Evolutionary conservation across 2,113 vertebrate genomes (phyloP).

Genomic region (Poeciliopsis occidentalis): DNA sequence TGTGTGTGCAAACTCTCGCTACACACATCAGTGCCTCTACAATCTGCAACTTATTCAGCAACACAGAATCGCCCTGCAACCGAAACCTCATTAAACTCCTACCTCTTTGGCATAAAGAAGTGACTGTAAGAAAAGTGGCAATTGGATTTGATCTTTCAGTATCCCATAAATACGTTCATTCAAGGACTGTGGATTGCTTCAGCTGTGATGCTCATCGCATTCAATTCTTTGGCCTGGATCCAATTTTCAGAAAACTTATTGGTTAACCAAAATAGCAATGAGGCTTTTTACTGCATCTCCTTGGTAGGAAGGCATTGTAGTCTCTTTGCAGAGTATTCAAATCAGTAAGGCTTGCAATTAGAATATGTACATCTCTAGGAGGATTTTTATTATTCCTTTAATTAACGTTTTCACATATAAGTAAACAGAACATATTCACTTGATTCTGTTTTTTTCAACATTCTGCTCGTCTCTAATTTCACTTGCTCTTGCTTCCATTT

Average conservation of each 20-base stretch:
- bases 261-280: conserved; percentile 62
- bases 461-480: conserved; percentile 19
- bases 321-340: conserved; percentile 12
- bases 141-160: conserved; percentile 69
- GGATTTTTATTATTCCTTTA: not conserved
- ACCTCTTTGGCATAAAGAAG: conserved; percentile 57
- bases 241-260: conserved; percentile 69
- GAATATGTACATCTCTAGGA: not conserved
- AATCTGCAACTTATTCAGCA: conserved; percentile 43
- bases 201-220: conserved; percentile 55
- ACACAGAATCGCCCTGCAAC: conserved; percentile 43
- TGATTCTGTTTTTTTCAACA: conserved; percentile 11
- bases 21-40: conserved; percentile 28
- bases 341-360: not conserved
- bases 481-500: conserved; percentile 12
- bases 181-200: conserved; percentile 50
- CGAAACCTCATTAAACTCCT: conserved; percentile 70
- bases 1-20: conserved; percentile 8
- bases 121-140: conserved; percentile 53
- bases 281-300: conserved; percentile 32
- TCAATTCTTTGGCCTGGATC: conserved; percentile 61
- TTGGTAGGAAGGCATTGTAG: conserved; percentile 41
- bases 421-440: conserved; percentile 57
- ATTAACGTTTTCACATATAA: not conserved
- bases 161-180: conserved; percentile 65